Evolutionary conservation across 53 echinoderm and acorn worm genomes (phyloP), one percentile per base, ranked within the genome.

Genomic region (Echinometra lucunter): DNA sequence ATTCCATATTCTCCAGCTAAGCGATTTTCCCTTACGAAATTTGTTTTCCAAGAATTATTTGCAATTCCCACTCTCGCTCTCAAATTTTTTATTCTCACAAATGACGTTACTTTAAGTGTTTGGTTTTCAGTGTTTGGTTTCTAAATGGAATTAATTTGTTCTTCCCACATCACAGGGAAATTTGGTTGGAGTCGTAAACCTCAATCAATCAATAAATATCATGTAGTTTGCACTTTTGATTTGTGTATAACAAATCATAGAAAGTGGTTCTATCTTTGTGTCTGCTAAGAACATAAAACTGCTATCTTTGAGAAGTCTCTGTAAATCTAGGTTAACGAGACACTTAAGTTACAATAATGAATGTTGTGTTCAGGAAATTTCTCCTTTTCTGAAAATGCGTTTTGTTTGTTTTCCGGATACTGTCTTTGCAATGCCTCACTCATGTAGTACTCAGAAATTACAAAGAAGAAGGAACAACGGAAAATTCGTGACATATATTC

Each of bases 391-490:
- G 13, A 15, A 13, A 35, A 34, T 70, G 13, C 13, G 72, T 35
- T 72, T 72, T 72, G 7, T 63, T 6, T 63, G 30, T 72, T 72
- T 72, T 72, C 72, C 35, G 35, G 72, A 72, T 72, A 72, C 35
- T n/a, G n/a, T n/a, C n/a, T 72, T 35, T 32, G 35, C 72, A 28
- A 67, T 11, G 30, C 67, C 30, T n/a, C 35, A 35, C 35, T 6
- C n/a, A n/a, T n/a, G n/a, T n/a, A n/a, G 53, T 72, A 72, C 72
- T 72, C 72, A 72, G 72, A 72, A 72, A 34, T 63, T 4, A 63
- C 25, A 63, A 57, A 25, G 63, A 63, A 25, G 63, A 63, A 63
- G 63, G 5, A 63, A 63, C 25, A 63, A 63, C 63, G 25, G 63
- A 63, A 63, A 63, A 63, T 2, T 4, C 63, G 6, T 25, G 23